Base-by-base conservation (phyloP, 2,113 vertebrate genomes). In the Lampris megalopsis region DNA sequence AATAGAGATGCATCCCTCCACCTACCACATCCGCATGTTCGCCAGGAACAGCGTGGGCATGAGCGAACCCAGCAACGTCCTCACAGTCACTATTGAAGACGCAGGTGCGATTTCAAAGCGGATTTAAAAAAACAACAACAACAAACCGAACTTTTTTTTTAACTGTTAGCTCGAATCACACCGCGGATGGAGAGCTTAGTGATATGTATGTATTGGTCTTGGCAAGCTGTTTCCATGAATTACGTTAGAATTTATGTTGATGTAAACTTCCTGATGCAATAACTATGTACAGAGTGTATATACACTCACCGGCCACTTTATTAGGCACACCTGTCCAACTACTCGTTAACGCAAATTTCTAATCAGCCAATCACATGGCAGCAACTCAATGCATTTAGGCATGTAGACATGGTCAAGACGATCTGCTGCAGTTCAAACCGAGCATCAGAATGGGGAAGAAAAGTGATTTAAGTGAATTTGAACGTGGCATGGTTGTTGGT, bases 11-110 rank as follows among this genome's bases (percentile, higher is more conserved):
- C 84, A 78, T 53, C 88, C 86, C 8, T 86, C 81, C 1, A 89
- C 84, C 1, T 93, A 92, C 84, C 86, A 87, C 71, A 65, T 93
- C 43, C 89, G 91, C 52, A 89, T 93, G 88, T 92, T 92, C 70
- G 90, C 91, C 35, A 77, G 49, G 71, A 92, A 68, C 80, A 74
- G 63, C 37, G 3, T 54, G 72, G 83, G 78, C 48, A 81, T 38
- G 68, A 92, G 91, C 63, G 68, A 67, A 76, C 67, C 90, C 10
- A 91, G 91, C 70, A 90, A 92, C 2, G 49, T 91, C 71, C 80
- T 93, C 54, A 92, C 83, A 0, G 50, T 93, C 77, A 89, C 84
- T 35, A 89, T 82, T 5, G 73, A 48, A 84, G 68, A 79, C 49
- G 5, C 78, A 88, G 91, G 91, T 91, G 73, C 5, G 4, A 13